Base-by-base conservation (phyloP, 2,113 vertebrate genomes). In the Choloepus hoffmanni region DNA sequence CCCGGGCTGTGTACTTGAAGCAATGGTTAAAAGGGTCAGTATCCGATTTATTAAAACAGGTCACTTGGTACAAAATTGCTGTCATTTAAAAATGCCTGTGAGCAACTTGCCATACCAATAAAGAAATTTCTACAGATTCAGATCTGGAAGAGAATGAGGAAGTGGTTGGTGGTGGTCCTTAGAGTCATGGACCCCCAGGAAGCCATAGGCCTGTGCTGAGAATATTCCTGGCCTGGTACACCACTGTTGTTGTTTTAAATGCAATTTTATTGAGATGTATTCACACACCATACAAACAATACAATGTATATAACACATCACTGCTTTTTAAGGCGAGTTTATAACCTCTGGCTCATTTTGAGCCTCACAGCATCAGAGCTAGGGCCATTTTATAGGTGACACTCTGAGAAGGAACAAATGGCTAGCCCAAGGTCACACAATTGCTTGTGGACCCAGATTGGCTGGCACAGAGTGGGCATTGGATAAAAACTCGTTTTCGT, bases 31-130 rank as follows among this genome's bases (percentile, higher is more conserved):
- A 89, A 45, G 28, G 30, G 36, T 70, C 28, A 70, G 30, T 33
- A 60, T 30, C 81, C 62, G 26, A 87, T 96, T 94, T 94, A 97
- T 95, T 96, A 65, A 53, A 85, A 55, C 63, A 86, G 90, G 72
- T 3, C 63, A 48, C 30, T n/a, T 36, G 50, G 53, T 89, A 87
- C 33, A 83, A 90, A 90, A 72, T 5, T 83, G 19, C 40, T 55
- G 28, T 92, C 55, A 81, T 85, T 93, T 85, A 67, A 74, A 93
- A 74, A 83, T 68, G 76, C 28, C 33, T 86, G 87, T 5, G 86
- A 78, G 55, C 43, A 40, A 89, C 70, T 79, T 73, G 10, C 50
- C 55, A 2, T n/a, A 36, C 48, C 48, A 85, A 10, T 89, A 88
- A 74, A 67, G 76, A 72, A 55, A 76, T 87, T 60, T 92, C 70